These are phyloP conservation scores for Forbesichthys papilliferus DNA, from an alignment of 2,113 vertebrate species.

Conservation along the genomic window DNA sequence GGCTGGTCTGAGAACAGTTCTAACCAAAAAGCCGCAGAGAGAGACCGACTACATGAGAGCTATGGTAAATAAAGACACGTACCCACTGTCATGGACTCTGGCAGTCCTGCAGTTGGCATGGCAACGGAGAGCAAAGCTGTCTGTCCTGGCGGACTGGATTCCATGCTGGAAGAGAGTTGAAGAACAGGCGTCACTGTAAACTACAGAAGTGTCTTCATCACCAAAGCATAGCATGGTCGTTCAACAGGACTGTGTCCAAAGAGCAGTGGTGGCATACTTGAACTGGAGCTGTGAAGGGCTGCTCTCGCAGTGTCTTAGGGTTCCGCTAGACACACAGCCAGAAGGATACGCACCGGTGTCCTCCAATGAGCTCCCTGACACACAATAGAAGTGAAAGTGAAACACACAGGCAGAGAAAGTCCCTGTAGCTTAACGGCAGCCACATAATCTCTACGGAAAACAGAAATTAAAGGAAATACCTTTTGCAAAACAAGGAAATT, in stretches of 20 bases:
- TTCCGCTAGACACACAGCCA: constrained; percentile 60
- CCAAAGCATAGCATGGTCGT: neutral
- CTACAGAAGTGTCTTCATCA: neutral
- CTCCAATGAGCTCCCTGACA: constrained; percentile 74
- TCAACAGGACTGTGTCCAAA: neutral
- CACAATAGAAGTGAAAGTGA: constrained; percentile 48
- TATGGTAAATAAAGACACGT: constrained; percentile 67
- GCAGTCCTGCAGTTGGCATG: constrained; percentile 78
- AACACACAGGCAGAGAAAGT: constrained; percentile 23
- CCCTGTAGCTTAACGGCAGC: neutral
- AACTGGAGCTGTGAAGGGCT: constrained; percentile 74
- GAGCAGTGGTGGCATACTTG: constrained; percentile 69
- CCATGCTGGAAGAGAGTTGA: constrained; percentile 77
- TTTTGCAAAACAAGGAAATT: no score
- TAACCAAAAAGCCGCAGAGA: no score
- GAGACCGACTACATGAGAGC: neutral
- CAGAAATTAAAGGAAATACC: no score
- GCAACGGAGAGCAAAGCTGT: constrained; percentile 66
- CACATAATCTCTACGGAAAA: no score
- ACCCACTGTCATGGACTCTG: constrained; percentile 95
- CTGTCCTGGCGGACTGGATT: constrained; percentile 75
- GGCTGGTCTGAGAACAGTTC: no score
- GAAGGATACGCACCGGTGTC: constrained; percentile 78
- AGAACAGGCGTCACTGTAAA: neutral
- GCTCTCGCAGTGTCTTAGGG: constrained; percentile 63